phyloP scores from a whole-genome alignment of 2,888 invertebrate species.

The Isoperla grammatica region DNA sequence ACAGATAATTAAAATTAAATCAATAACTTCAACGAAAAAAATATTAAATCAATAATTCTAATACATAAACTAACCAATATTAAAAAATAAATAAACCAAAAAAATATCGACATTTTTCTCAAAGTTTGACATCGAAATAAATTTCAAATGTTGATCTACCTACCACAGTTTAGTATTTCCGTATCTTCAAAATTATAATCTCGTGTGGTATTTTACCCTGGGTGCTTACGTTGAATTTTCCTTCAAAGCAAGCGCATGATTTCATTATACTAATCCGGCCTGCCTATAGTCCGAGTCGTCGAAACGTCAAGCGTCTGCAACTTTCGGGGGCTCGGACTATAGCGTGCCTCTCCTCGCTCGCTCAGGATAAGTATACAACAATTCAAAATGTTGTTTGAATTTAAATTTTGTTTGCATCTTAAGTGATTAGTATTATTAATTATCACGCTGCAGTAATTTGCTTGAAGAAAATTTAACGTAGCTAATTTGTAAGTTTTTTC shows the following conservation, averaged over 20 bases:
- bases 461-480: too few species aligned
- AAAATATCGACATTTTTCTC: neutral
- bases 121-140: too few species aligned
- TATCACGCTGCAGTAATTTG: neutral
- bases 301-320: neutral
- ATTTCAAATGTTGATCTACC: too few species aligned
- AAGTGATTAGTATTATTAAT: neutral
- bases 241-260: conserved; percentile 18
- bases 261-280: neutral
- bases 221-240: conserved; percentile 12
- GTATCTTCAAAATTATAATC: neutral
- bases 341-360: neutral
- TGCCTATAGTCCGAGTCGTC: neutral
- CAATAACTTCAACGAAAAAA: too few species aligned
- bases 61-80: too few species aligned
- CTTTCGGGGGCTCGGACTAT: neutral
- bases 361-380: neutral
- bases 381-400: too few species aligned
- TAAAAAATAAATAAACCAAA: too few species aligned
- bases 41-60: too few species aligned
- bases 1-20: too few species aligned
- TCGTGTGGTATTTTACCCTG: neutral
- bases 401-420: too few species aligned
- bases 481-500: too few species aligned
- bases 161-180: neutral